phyloP scores from a whole-genome alignment of 2,888 invertebrate species.

The Drosophila quinaria region DNA sequence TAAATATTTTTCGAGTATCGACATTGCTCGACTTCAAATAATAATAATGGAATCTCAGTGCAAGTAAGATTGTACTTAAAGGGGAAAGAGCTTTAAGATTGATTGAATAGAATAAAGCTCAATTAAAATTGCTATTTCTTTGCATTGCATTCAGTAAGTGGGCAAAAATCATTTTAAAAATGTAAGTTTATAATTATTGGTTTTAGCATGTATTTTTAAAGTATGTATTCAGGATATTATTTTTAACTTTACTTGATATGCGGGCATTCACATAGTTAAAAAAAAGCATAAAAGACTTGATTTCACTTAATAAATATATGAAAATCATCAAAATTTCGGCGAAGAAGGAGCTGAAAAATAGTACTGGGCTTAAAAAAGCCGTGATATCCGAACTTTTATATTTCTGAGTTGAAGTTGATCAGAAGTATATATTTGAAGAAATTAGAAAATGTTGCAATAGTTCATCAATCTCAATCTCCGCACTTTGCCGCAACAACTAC shows the following conservation, averaged over 20 bases:
- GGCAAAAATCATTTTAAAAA: too few species aligned
- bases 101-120: background rate
- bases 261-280: too few species aligned
- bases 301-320: too few species aligned
- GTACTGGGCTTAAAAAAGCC: too few species aligned
- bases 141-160: background rate
- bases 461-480: slow-evolving; percentile 67
- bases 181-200: too few species aligned
- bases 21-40: background rate
- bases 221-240: too few species aligned
- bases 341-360: too few species aligned
- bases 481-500: slow-evolving; percentile 23
- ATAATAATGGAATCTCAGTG: slow-evolving; percentile 10
- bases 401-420: slow-evolving; percentile 4
- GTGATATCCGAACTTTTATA: too few species aligned
- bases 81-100: background rate
- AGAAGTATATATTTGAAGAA: slow-evolving; percentile 32
- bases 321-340: too few species aligned
- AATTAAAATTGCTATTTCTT: background rate
- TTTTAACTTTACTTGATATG: too few species aligned
- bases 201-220: too few species aligned
- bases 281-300: too few species aligned
- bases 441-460: slow-evolving; percentile 46
- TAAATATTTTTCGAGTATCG: background rate
- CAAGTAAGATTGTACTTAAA: background rate